These are phyloP conservation scores for Andrena cerasifolii DNA, from an alignment of 1,140 invertebrate species.

Conservation along the genomic window DNA sequence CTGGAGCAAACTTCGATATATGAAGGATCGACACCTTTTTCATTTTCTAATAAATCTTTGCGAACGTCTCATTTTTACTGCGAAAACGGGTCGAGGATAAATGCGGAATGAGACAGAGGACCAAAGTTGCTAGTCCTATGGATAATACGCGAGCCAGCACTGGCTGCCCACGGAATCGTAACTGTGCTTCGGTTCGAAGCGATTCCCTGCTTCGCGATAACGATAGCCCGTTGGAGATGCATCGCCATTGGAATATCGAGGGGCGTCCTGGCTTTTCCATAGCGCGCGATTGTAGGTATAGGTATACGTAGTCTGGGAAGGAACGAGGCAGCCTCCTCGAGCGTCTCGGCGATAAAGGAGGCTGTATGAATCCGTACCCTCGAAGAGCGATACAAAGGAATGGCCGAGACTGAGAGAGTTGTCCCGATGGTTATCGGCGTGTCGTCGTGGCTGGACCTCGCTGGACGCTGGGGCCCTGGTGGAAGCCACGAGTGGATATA, in stretches of 20 bases:
- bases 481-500: slow-evolving; percentile 48
- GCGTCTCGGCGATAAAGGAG: not conserved
- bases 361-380: not conserved
- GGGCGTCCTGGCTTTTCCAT: not conserved
- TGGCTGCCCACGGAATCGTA: not conserved
- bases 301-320: not conserved
- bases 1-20: no score
- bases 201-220: slow-evolving; percentile 6
- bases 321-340: not conserved
- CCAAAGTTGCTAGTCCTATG: not conserved
- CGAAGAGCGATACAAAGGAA: slow-evolving; percentile 26
- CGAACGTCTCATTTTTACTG: no score
- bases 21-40: no score
- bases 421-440: slow-evolving; percentile 53
- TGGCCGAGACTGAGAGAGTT: slow-evolving; percentile 44
- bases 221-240: not conserved
- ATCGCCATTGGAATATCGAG: slow-evolving; percentile 1
- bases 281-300: no score
- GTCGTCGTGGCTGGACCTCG: slow-evolving; percentile 10
- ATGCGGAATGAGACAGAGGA: not conserved
- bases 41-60: no score
- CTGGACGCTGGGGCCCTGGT: slow-evolving; percentile 24
- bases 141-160: not conserved
- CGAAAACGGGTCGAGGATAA: no score
- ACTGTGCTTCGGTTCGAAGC: not conserved